Evolutionary conservation across 2,888 invertebrate genomes (phyloP), one percentile per base, ranked within the genome.

Genomic region (Coenonympha arcania): DNA sequence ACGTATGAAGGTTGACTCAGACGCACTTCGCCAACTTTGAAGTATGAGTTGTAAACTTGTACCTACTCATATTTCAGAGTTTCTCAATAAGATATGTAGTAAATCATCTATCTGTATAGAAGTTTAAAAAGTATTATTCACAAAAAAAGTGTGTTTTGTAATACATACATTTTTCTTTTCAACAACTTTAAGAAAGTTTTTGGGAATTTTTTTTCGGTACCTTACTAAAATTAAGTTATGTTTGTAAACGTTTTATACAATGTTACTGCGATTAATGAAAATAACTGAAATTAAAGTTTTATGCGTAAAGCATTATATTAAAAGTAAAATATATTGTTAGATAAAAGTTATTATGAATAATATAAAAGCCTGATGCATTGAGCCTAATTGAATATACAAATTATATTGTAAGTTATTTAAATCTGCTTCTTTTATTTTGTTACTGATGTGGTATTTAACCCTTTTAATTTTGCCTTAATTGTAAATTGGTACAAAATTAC

Each of bases 1-100:
- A 57, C 55, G 50, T 44, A 48, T 54, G 19, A 50, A 58, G 60
- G 61, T 58, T 60, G 52, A 50, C 52, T 57, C 56, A 51, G 50
- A 47, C 42, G 41, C 22, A 41, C 36, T 30, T 45, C 18, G 6
- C 13, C 33, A 28, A 44, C 9, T 39, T 34, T n/a, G n/a, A n/a
- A n/a, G n/a, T n/a, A n/a, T n/a, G n/a, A n/a, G n/a, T n/a, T n/a
- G n/a, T n/a, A n/a, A n/a, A n/a, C n/a, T n/a, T n/a, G 33, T 26
- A 28, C n/a, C n/a, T n/a, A n/a, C 18, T 41, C 18, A 34, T 47
- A 13, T 37, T 44, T 41, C 22, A 30, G 16, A 36, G 26, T 39
- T 48, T 45, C 34, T 42, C 31, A 39, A 51, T 51, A 39, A 34
- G 22, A 45, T 37, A 40, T 22, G 28, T 49, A 41, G 44, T 34